Conservation (phyloP, 1,140 invertebrate genomes). For the Cydia splendana region DNA sequence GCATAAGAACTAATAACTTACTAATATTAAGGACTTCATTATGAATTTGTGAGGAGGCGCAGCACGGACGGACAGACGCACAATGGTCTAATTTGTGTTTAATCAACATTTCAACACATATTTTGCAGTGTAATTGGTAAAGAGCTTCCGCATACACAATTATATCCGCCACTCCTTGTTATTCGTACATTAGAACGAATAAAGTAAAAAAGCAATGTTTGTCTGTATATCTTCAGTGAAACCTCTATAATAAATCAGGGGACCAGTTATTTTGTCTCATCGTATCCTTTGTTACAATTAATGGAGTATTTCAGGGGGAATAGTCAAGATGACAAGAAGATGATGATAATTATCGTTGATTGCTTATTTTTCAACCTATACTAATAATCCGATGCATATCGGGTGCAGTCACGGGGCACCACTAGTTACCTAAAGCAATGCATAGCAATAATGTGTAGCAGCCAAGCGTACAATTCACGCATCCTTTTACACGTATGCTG, state of each 20-base stretch:
- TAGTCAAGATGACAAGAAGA: not conserved
- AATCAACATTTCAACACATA: slow-evolving; percentile 4
- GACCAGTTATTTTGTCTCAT: not conserved
- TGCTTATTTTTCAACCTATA: too few relatives aligned
- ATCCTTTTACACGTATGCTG: too few relatives aligned
- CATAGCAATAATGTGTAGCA: too few relatives aligned
- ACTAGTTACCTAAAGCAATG: too few relatives aligned
- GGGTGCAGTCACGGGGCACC: too few relatives aligned
- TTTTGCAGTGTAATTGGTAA: not conserved
- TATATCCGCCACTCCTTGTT: not conserved
- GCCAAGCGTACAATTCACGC: too few relatives aligned
- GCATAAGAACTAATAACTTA: not conserved
- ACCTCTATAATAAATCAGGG: too few relatives aligned
- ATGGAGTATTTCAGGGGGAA: too few relatives aligned
- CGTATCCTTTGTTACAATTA: not conserved
- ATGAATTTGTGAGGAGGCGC: not conserved
- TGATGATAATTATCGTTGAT: not conserved
- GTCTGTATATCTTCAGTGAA: not conserved
- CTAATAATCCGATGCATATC: too few relatives aligned
- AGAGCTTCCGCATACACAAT: not conserved
- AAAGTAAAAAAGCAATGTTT: not conserved
- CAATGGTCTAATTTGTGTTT: slow-evolving; percentile 1
- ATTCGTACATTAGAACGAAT: too few relatives aligned
- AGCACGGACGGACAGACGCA: not conserved
- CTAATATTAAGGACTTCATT: not conserved